Evolutionary conservation across 2,888 invertebrate species (phyloP).

Genomic region (Volucella zonaria): DNA sequence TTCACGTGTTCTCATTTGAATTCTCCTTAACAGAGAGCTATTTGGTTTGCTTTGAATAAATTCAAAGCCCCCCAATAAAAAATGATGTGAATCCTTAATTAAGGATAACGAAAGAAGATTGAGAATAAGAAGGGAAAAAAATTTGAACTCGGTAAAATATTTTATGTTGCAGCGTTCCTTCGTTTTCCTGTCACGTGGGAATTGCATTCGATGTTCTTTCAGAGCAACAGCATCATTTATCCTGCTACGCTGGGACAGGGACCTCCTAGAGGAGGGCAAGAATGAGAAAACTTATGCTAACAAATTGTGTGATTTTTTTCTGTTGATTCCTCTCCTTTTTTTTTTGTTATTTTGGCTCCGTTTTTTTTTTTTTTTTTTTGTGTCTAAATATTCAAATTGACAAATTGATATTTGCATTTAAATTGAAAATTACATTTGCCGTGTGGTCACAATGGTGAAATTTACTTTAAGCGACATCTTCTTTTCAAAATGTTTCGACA

Average conservation of each 20-base stretch:
- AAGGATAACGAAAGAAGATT: conserved; percentile 76
- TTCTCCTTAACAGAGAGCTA: conserved; percentile 65
- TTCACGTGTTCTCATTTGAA: conserved; percentile 45
- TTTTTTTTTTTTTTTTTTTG: conserved; percentile 13
- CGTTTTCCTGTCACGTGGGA: conserved; percentile 75
- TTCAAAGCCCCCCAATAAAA: conserved; percentile 82
- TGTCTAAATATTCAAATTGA: conserved; percentile 79
- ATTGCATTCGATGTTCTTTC: conserved; percentile 71
- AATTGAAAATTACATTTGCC: conserved; percentile 83
- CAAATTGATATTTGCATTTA: conserved; percentile 83
- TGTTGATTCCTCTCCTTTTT: not conserved
- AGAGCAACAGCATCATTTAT: conserved; percentile 69
- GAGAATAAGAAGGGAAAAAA: conserved; percentile 18
- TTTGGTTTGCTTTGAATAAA: conserved; percentile 81
- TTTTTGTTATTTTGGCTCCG: too few species aligned
- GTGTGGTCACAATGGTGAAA: conserved; percentile 82
- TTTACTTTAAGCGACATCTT: conserved; percentile 80
- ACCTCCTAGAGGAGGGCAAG: conserved; percentile 7
- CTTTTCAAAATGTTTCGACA: conserved; percentile 65
- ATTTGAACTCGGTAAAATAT: conserved; percentile 42
- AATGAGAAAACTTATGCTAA: conserved; percentile 62
- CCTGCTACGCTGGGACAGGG: conserved; percentile 66
- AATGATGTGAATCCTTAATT: conserved; percentile 83
- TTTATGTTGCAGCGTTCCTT: conserved; percentile 58
- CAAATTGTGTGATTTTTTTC: conserved; percentile 69